Evolutionary conservation across 2,888 invertebrate species (phyloP).

Genomic region (Meiosimyza decipiens): DNA sequence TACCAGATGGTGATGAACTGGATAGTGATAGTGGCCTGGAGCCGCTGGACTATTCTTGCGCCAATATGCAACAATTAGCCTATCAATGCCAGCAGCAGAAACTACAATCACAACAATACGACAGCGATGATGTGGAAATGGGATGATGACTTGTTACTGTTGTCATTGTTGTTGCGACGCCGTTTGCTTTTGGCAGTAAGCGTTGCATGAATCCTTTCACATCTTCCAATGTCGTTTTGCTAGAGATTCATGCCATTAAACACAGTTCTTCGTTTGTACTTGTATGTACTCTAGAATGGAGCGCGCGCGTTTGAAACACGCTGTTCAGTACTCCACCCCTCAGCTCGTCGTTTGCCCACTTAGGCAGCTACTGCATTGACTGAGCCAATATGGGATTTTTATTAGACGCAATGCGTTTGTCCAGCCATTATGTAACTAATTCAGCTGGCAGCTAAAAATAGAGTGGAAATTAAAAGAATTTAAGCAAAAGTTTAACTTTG

Average conservation of each 20-base stretch:
- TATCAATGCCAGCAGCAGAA: slow-evolving; percentile 5
- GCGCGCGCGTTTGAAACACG: slow-evolving; percentile 20
- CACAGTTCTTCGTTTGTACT: neutral
- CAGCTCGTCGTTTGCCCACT: too few relatives aligned
- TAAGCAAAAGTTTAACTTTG: too few relatives aligned
- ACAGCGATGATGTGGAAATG: slow-evolving; percentile 48
- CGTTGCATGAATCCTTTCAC: slow-evolving; percentile 12
- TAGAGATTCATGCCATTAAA: slow-evolving; percentile 10
- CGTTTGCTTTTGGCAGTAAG: slow-evolving; percentile 9
- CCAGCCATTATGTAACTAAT: too few relatives aligned
- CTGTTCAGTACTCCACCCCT: neutral
- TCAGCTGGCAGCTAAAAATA: too few relatives aligned
- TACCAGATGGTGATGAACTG: slow-evolving; percentile 55
- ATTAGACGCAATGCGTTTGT: too few relatives aligned
- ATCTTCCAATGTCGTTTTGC: neutral
- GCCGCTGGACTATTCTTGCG: slow-evolving; percentile 54
- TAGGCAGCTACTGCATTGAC: too few relatives aligned
- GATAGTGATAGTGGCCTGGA: slow-evolving; percentile 44
- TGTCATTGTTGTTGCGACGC: slow-evolving; percentile 4
- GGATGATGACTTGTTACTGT: slow-evolving; percentile 46
- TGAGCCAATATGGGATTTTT: too few relatives aligned
- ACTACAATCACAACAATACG: neutral
- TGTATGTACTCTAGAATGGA: slow-evolving; percentile 29
- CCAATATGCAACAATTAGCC: slow-evolving; percentile 26
- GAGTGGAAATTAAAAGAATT: too few relatives aligned